Evolutionary conservation across 2,113 vertebrate genomes (phyloP).

Genomic region (Zapus hudsonius): DNA sequence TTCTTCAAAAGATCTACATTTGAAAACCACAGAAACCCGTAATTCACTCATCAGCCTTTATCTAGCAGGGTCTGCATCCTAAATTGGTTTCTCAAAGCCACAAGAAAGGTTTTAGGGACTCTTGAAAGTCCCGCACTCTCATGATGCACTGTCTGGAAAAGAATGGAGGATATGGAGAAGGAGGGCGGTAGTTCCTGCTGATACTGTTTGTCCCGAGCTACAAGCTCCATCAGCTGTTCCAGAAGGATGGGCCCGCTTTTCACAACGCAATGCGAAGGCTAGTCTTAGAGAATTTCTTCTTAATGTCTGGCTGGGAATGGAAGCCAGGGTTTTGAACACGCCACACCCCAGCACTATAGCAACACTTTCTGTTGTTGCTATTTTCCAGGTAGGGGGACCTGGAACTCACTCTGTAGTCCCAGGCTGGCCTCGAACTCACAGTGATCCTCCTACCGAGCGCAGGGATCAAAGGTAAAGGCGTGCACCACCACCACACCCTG

Average conservation of each 20-base stretch:
- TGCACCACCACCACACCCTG: no score
- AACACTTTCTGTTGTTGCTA: no score
- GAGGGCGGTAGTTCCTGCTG: neutral
- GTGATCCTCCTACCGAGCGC: no score
- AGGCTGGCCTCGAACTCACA: no score
- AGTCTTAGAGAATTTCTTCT: neutral
- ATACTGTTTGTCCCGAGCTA: neutral
- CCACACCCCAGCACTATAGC: no score
- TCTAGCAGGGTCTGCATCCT: neutral
- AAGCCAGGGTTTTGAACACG: neutral
- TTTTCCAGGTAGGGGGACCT: no score
- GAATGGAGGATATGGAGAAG: neutral
- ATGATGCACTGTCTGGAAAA: neutral
- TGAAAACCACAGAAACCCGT: slow-evolving; percentile 6
- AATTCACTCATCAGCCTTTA: neutral
- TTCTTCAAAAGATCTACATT: slow-evolving; percentile 37
- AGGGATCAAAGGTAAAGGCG: no score
- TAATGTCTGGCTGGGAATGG: neutral
- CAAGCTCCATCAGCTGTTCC: neutral
- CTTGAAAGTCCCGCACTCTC: neutral
- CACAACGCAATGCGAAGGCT: neutral
- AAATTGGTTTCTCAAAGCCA: slow-evolving; percentile 29
- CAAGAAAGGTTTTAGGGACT: neutral
- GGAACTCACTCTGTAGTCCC: no score
- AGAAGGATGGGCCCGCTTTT: neutral